A percentile compares a stretch with the other conserved stretches of the same genome.
These are phyloP conservation scores for Hypercompe scribonia DNA, from an alignment of 2,888 invertebrate species.

Conservation along the genomic window DNA sequence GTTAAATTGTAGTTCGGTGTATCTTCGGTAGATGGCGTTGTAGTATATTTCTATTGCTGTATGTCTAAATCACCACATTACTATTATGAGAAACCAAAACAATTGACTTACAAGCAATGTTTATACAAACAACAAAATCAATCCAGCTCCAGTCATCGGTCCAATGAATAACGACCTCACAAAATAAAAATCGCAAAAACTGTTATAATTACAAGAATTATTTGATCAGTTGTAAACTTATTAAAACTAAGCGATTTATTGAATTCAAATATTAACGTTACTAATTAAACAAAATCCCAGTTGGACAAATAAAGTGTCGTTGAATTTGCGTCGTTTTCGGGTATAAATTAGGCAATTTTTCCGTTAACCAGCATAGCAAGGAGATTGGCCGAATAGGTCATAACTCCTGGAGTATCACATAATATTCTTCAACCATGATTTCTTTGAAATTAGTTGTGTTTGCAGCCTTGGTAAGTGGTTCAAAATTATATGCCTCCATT, in stretches of 20 bases:
- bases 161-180: neutral
- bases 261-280: conserved; percentile 13
- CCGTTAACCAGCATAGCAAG: conserved; percentile 4
- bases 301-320: neutral
- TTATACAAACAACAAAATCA: neutral
- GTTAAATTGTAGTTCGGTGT: too few relatives aligned
- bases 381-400: conserved; percentile 20
- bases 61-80: too few relatives aligned
- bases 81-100: too few relatives aligned
- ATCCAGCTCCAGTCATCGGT: neutral
- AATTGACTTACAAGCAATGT: neutral
- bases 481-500: neutral
- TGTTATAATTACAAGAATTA: neutral
- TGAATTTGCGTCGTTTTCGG: neutral
- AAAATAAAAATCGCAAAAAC: neutral
- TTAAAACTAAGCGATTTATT: conserved; percentile 13
- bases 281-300: conserved; percentile 5
- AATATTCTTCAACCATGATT: conserved; percentile 2
- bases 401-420: conserved; percentile 17
- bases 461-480: conserved; percentile 17
- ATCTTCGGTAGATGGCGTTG: too few relatives aligned
- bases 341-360: conserved; percentile 10
- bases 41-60: too few relatives aligned
- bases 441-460: conserved; percentile 6
- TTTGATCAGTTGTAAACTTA: conserved; percentile 9